Evolutionary conservation across 2,888 invertebrate species (phyloP).

Genomic region (Pseudococcus jackbeardsleyi): DNA sequence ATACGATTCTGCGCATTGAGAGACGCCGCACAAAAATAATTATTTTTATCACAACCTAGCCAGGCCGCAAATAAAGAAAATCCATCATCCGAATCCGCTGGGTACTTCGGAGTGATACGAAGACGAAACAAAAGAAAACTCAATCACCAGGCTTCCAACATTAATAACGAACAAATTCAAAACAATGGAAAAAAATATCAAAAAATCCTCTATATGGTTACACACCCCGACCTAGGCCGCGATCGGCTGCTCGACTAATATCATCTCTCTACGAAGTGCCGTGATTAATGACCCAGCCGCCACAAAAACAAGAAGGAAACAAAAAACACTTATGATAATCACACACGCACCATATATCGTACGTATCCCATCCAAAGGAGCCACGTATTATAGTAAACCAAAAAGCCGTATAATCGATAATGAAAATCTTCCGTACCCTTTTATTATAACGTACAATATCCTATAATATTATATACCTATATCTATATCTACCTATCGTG

Average conservation of each 20-base stretch:
- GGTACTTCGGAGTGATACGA: slow-evolving; percentile 35
- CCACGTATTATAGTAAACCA: slow-evolving; percentile 15
- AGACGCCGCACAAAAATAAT: background rate
- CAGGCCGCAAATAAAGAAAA: slow-evolving; percentile 21
- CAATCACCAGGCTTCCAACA: slow-evolving; percentile 38
- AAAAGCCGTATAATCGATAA: slow-evolving; percentile 31
- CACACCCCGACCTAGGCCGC: background rate
- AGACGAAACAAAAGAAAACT: slow-evolving; percentile 22
- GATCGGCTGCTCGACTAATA: slow-evolving; percentile 2
- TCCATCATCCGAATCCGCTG: slow-evolving; percentile 27
- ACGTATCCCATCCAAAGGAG: background rate
- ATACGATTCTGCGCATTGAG: slow-evolving; percentile 2
- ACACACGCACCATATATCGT: background rate
- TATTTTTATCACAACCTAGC: background rate
- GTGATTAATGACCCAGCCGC: slow-evolving; percentile 11
- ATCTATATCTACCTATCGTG: background rate
- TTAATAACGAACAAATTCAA: slow-evolving; percentile 31
- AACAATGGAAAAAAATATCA: slow-evolving; percentile 41
- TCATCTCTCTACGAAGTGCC: slow-evolving; percentile 17
- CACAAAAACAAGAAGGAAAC: slow-evolving; percentile 24
- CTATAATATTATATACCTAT: background rate
- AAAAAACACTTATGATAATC: slow-evolving; percentile 44
- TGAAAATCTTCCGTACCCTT: slow-evolving; percentile 8
- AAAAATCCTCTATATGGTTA: slow-evolving; percentile 11
- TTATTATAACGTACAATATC: background rate